phyloP scores from a whole-genome alignment of 2,113 vertebrate genomes.

The Pelecanus crispus region DNA sequence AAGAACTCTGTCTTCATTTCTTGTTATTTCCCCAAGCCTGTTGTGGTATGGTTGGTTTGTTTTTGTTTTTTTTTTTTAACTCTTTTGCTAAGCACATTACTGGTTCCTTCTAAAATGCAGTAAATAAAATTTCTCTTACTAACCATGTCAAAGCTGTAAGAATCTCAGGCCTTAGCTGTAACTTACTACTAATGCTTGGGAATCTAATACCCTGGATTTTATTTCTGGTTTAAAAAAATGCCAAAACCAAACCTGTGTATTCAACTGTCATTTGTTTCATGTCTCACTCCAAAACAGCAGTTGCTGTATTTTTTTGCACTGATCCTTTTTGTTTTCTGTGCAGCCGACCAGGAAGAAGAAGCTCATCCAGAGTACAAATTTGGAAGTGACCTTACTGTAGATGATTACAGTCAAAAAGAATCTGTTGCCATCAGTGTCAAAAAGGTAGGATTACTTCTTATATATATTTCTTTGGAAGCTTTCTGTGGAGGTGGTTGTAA shows the following conservation, averaged over 20 bases:
- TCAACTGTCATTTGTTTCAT: neutral
- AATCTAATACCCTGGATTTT: neutral
- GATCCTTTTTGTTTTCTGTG: neutral
- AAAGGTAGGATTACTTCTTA: slow-evolving; percentile 76
- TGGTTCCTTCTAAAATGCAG: neutral
- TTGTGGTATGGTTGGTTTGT: neutral
- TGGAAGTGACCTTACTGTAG: slow-evolving; percentile 82
- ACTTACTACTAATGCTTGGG: neutral
- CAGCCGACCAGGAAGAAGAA: slow-evolving; percentile 88
- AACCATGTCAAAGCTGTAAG: neutral
- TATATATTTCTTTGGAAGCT: neutral
- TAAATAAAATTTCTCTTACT: neutral
- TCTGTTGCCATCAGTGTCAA: slow-evolving; percentile 83
- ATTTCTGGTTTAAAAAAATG: neutral
- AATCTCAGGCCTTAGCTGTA: neutral
- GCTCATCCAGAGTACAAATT: slow-evolving; percentile 88
- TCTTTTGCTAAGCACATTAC: neutral
- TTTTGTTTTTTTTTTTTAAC: neutral
- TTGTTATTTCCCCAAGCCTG: neutral
- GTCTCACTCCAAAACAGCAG: neutral
- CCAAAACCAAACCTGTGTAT: neutral
- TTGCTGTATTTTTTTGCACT: neutral
- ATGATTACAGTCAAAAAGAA: slow-evolving; percentile 85
- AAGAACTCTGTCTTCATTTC: neutral
- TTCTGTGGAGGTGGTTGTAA: neutral